A percentile compares a stretch with the other conserved stretches of the same genome.
phyloP scores from a whole-genome alignment of 2,888 invertebrate genomes.

The Eucera pruinosa region DNA sequence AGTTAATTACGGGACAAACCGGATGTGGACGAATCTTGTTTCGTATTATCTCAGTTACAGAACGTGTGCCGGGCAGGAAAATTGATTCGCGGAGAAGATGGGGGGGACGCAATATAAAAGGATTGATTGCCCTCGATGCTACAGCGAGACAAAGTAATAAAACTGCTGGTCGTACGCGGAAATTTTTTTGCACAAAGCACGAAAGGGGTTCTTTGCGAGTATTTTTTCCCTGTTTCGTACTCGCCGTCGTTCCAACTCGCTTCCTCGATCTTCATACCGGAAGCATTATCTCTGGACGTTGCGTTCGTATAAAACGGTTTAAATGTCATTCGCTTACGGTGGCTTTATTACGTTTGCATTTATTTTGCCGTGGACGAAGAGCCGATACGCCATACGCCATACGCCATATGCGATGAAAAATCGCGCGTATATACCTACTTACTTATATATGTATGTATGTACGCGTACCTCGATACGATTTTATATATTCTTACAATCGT shows the following conservation, averaged over 20 bases:
- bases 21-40: neutral
- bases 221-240: slow-evolving; percentile 22
- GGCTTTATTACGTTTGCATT: too few relatives aligned
- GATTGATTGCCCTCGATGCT: slow-evolving; percentile 40
- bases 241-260: neutral
- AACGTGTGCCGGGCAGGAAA: slow-evolving; percentile 10
- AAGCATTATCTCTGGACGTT: too few relatives aligned
- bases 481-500: too few relatives aligned
- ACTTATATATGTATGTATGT: too few relatives aligned
- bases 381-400: too few relatives aligned
- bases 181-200: slow-evolving; percentile 51
- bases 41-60: slow-evolving; percentile 15
- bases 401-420: too few relatives aligned
- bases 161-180: slow-evolving; percentile 54
- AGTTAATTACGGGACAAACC: slow-evolving; percentile 1
- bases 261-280: neutral
- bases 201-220: slow-evolving; percentile 16
- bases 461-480: too few relatives aligned
- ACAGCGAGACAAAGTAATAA: slow-evolving; percentile 58
- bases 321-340: too few relatives aligned
- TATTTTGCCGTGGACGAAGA: too few relatives aligned
- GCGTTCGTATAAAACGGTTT: too few relatives aligned
- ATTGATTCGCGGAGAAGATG: slow-evolving; percentile 42
- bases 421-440: too few relatives aligned
- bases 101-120: slow-evolving; percentile 38